phyloP scores from a whole-genome alignment of 1,140 invertebrate species.

The Thaumatotibia leucotreta region DNA sequence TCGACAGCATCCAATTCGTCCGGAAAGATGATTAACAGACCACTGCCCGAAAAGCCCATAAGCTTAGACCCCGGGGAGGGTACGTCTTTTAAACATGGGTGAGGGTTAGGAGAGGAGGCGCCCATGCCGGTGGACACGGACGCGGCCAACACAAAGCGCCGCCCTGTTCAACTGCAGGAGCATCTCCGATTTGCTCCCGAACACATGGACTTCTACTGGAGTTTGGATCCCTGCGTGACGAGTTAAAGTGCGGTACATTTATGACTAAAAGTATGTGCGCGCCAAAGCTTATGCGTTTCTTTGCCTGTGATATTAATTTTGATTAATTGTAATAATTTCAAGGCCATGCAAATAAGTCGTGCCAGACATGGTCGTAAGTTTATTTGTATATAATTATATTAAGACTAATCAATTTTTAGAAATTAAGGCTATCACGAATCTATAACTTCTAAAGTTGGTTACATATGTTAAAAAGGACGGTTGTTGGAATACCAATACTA shows the following conservation, averaged over 20 bases:
- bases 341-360: slow-evolving; percentile 42
- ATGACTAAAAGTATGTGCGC: slow-evolving; percentile 20
- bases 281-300: slow-evolving; percentile 48
- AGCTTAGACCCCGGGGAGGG: slow-evolving; percentile 59
- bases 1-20: slow-evolving; percentile 69
- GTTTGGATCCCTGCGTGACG: slow-evolving; percentile 31
- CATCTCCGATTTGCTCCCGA: slow-evolving; percentile 13
- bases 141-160: neutral
- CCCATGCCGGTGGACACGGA: slow-evolving; percentile 18
- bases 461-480: neutral
- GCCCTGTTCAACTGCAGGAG: slow-evolving; percentile 7
- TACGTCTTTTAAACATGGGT: slow-evolving; percentile 48
- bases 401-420: neutral
- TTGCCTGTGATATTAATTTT: slow-evolving; percentile 72
- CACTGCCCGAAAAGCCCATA: slow-evolving; percentile 82
- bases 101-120: slow-evolving; percentile 21
- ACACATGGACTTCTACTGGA: slow-evolving; percentile 24
- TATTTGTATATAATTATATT: slow-evolving; percentile 36
- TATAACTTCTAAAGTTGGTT: neutral
- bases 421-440: neutral
- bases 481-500: neutral
- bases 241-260: slow-evolving; percentile 21
- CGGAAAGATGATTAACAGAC: slow-evolving; percentile 81
- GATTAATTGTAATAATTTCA: slow-evolving; percentile 43
- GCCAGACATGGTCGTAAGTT: slow-evolving; percentile 45